Conservation (phyloP, 1,140 invertebrate species). For the Oryctes rhinoceros region DNA sequence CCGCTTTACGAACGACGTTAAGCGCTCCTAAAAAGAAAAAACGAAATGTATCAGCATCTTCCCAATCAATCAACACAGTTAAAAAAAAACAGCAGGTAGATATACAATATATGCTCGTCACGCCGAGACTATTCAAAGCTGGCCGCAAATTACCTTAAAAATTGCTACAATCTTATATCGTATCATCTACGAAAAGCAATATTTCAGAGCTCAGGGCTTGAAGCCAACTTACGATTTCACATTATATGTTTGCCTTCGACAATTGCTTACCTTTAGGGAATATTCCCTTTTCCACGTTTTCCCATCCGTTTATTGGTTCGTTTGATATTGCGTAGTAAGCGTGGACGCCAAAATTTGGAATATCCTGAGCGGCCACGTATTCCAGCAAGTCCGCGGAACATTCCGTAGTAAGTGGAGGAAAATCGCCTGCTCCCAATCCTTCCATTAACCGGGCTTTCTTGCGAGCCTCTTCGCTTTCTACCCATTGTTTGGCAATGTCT, state of each 20-base stretch:
- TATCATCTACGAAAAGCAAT: no score
- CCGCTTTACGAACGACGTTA: slow-evolving; percentile 17
- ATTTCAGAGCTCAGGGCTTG: no score
- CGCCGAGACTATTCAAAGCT: no score
- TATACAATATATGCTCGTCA: no score
- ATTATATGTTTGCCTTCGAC: no score
- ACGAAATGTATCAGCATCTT: neutral
- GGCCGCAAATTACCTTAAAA: no score
- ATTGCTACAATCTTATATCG: no score
- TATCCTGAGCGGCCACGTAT: slow-evolving; percentile 59
- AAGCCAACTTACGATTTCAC: no score
- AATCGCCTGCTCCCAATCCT: slow-evolving; percentile 48
- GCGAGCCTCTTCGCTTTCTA: slow-evolving; percentile 50
- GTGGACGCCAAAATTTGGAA: slow-evolving; percentile 61
- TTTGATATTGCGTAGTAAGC: slow-evolving; percentile 60
- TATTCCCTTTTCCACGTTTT: slow-evolving; percentile 54
- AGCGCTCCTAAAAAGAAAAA: slow-evolving; percentile 36
- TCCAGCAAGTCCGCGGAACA: slow-evolving; percentile 56
- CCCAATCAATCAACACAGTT: no score
- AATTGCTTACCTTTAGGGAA: slow-evolving; percentile 52
- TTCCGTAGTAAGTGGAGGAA: slow-evolving; percentile 54
- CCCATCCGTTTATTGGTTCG: slow-evolving; percentile 58
- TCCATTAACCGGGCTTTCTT: slow-evolving; percentile 47
- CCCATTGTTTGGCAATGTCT: slow-evolving; percentile 53
- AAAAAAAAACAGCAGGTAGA: no score